Base-by-base conservation (phyloP, 2,888 invertebrate species). In the Quadroppia sp. region DNA sequence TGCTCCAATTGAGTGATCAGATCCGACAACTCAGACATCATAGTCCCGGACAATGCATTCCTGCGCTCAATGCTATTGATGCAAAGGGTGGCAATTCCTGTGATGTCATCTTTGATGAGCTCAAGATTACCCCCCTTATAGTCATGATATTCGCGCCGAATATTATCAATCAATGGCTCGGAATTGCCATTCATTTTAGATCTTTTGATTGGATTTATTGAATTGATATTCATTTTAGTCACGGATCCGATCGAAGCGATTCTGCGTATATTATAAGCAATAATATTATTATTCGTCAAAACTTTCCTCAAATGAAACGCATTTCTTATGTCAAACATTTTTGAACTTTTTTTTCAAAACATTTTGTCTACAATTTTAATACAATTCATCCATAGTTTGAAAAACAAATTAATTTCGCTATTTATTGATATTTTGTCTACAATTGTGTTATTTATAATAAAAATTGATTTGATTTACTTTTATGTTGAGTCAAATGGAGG, bases 11-110 rank as follows among this genome's bases (percentile, higher is more conserved):
- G 80, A 6, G 77, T 75, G 0, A 85, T 80, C 32, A 81, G 80
- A 48, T 83, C 81, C 40, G 80, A 79, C n/a, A 86, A 79, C 50
- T 86, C 83, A 11, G 82, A 81, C 84, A 86, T 85, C 86, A 86
- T 86, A 64, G 80, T 81, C 7, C 85, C 86, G 77, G 11, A 80
- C 79, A 86, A 76, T 15, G 85, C 84, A 81, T 86, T 86, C 75
- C 82, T 83, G 77, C 81, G 83, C 6, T 80, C 80, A 2, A 81
- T 80, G 73, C 85, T 81, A 75, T 83, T 81, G 3, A 86, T 77
- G 6, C 80, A 79, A 25, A 86, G 76, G 3, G 80, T 81, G 4
- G 85, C 85, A 42, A 86, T 82, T 2, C 85, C 84, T 25, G 80
- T 79, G 0, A 76, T 75, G 7, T 82, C 82, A 78, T 84, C 81